Evolutionary conservation across 2,113 vertebrate species (phyloP).

Genomic region (Panthera tigris): DNA sequence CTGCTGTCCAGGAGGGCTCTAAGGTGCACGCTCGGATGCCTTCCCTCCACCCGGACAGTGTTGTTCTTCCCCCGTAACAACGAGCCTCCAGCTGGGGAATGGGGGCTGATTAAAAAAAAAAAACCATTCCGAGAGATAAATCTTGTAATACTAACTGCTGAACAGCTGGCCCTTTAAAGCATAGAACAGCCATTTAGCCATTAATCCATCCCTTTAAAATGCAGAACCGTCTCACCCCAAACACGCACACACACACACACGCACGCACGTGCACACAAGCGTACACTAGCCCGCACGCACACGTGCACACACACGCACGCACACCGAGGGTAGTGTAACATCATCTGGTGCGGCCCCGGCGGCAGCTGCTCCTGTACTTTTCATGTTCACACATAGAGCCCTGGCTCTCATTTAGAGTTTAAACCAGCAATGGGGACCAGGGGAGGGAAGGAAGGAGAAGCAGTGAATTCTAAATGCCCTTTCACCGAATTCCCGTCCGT

Average conservation of each 20-base stretch:
- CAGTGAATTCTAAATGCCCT: slow-evolving; percentile 26
- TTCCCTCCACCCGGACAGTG: slow-evolving; percentile 55
- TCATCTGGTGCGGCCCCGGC: neutral
- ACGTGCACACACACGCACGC: accelerated
- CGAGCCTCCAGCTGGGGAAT: slow-evolving; percentile 71
- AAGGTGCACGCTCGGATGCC: neutral
- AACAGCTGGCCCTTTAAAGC: slow-evolving; percentile 87
- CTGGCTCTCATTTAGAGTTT: slow-evolving; percentile 63
- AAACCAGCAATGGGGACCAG: slow-evolving; percentile 55
- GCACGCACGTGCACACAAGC: neutral
- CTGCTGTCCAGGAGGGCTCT: neutral
- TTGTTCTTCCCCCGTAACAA: slow-evolving; percentile 75
- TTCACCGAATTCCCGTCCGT: slow-evolving; percentile 65
- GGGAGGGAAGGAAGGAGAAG: slow-evolving; percentile 47
- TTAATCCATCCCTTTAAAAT: slow-evolving; percentile 87
- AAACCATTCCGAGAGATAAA: slow-evolving; percentile 84
- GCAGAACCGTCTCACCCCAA: slow-evolving; percentile 69
- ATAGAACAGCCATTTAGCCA: slow-evolving; percentile 84
- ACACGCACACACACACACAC: neutral
- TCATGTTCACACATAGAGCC: neutral
- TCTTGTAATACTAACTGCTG: slow-evolving; percentile 83
- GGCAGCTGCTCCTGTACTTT: neutral
- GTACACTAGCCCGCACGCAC: neutral
- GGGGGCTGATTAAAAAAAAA: neutral
- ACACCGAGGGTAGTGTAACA: neutral